Evolutionary conservation across 2,888 invertebrate genomes (phyloP).

Genomic region (Hedya salicella): DNA sequence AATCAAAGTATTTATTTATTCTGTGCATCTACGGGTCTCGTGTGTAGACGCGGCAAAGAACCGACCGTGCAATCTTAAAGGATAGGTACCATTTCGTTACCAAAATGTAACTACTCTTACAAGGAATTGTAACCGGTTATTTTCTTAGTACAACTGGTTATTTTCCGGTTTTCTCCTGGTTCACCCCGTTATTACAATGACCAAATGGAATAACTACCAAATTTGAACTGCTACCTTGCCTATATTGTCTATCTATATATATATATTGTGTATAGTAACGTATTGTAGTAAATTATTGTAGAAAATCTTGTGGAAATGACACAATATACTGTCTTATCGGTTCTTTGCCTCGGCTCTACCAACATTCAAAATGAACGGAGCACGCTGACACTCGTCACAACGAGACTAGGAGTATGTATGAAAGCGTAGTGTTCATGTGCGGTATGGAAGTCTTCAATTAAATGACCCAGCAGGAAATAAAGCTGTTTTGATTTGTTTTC

Average conservation of each 20-base stretch:
- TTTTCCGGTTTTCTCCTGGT: too few species aligned
- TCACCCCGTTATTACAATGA: too few species aligned
- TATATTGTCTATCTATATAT: too few species aligned
- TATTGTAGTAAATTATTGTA: conserved; percentile 6
- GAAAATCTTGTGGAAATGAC: conserved; percentile 8
- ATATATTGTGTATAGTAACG: too few species aligned
- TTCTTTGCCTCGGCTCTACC: conserved; percentile 24
- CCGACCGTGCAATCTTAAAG: not conserved
- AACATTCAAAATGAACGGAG: conserved; percentile 22
- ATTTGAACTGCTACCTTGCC: too few species aligned
- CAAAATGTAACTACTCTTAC: conserved; percentile 5
- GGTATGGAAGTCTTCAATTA: conserved; percentile 68
- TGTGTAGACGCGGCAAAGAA: conserved; percentile 38
- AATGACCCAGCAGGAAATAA: conserved; percentile 80
- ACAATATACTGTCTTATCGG: not conserved
- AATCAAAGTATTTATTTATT: conserved; percentile 48
- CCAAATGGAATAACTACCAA: too few species aligned
- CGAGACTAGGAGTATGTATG: conserved; percentile 56
- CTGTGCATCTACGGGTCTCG: conserved; percentile 54
- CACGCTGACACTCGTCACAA: conserved; percentile 24
- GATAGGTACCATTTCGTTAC: not conserved
- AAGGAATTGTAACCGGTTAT: too few species aligned
- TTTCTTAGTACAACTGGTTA: too few species aligned
- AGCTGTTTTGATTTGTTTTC: conserved; percentile 82
- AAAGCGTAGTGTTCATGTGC: conserved; percentile 71